phyloP scores from a whole-genome alignment of 1,140 invertebrate species.

The Asbolus verrucosus region DNA sequence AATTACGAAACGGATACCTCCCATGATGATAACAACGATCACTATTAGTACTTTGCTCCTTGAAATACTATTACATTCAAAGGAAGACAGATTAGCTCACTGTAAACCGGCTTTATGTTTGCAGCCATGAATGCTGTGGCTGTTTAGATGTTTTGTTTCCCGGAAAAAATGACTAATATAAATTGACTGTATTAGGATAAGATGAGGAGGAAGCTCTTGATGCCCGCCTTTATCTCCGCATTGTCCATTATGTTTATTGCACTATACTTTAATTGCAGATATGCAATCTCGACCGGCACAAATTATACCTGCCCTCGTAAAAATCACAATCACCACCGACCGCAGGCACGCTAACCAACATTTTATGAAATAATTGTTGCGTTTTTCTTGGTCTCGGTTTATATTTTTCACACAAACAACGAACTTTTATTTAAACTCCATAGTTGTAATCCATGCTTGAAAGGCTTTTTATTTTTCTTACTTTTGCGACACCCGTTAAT shows the following conservation, averaged over 20 bases:
- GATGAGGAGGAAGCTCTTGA: neutral
- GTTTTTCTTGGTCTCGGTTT: no score
- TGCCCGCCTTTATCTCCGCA: conserved; percentile 5
- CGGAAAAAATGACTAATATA: conserved; percentile 42
- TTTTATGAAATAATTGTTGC: no score
- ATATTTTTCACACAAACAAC: no score
- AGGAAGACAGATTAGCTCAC: conserved; percentile 42
- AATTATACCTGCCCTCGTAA: no score
- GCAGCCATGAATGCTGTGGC: conserved; percentile 36
- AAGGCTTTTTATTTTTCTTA: no score
- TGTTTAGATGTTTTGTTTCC: conserved; percentile 42
- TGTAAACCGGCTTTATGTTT: conserved; percentile 43
- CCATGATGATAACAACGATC: conserved; percentile 38
- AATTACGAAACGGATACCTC: conserved; percentile 33
- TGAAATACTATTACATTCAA: conserved; percentile 42
- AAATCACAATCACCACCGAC: no score
- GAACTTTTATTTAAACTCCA: no score
- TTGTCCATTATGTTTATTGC: conserved; percentile 1
- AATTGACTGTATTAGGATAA: conserved; percentile 40
- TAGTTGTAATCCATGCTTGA: no score
- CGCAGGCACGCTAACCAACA: no score
- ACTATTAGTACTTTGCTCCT: conserved; percentile 38
- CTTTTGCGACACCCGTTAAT: no score
- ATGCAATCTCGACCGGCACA: neutral
- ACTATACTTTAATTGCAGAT: conserved; percentile 13